phyloP scores from a whole-genome alignment of 64 coral and sea anemone species.

The Anthopleura sola region DNA sequence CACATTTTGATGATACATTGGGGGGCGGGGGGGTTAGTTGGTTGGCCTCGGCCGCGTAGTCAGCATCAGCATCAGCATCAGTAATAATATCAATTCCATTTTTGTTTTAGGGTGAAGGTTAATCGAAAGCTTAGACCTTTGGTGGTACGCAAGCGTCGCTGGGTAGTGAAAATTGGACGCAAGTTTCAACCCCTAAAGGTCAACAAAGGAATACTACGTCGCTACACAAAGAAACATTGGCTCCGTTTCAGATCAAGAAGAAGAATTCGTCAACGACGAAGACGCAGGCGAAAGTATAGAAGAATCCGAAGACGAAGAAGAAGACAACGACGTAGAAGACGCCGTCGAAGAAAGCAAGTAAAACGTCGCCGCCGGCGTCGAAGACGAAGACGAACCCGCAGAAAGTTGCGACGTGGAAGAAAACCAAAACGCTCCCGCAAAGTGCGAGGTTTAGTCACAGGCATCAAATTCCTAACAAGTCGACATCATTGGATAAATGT shows the following conservation, averaged over 20 bases:
- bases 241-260: background rate
- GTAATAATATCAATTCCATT: background rate
- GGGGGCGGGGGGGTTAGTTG: too few species aligned
- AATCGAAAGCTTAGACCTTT: background rate
- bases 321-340: slow-evolving; percentile 19
- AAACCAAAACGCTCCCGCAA: background rate
- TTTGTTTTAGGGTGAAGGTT: background rate
- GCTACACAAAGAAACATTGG: background rate
- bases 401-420: background rate
- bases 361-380: background rate
- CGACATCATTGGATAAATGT: background rate
- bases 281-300: background rate
- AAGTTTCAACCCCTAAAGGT: background rate
- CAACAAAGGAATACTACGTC: background rate
- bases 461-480: background rate
- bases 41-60: too few species aligned
- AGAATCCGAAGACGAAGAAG: background rate
- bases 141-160: background rate
- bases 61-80: too few species aligned
- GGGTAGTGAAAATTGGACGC: background rate
- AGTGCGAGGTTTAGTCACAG: background rate
- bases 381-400: background rate
- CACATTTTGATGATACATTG: too few species aligned
- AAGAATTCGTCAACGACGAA: background rate
- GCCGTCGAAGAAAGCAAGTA: background rate